Evolutionary conservation across 2,888 invertebrate genomes (phyloP), one percentile per base, ranked within the genome.

Genomic region (Drosophila differens): DNA sequence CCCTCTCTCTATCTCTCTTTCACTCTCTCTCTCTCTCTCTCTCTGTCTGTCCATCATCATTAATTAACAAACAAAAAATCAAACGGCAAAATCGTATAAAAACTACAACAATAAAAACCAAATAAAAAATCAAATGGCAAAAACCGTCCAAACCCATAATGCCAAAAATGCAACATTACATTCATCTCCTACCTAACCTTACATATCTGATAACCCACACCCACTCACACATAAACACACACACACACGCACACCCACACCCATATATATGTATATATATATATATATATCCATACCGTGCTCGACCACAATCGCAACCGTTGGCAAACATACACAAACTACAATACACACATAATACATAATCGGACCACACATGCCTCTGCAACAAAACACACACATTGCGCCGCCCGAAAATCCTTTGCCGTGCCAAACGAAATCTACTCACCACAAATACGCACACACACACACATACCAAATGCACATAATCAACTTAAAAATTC

Each of bases 401-500:
- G 68, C 72, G 70, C 57, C 57, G 47, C 47, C 47, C 16, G 57
- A 28, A 39, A 57, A 57, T 39, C 57, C 57, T n/a, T 37, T 39
- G 57, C 57, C 37, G 28, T 39, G n/a, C 39, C 39, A 39, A 39
- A 39, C 72, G 63, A 69, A 86, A 73, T 74, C 79, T 66, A 39
- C 57, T 53, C 54, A 66, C 68, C 70, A 66, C 64, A 64, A 54
- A 58, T 39, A 60, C 69, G 49, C 35, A 49, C 44, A 28, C 28
- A 28, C 28, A 32, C 37, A 54, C 37, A 52, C 63, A 70, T 51
- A 62, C 30, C 52, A 74, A 74, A 72, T 83, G 79, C 90, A 82
- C 79, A 78, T 76, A 71, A 85, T 77, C 73, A 81, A 82, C 65
- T 68, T 51, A 62, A 55, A 83, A 82, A 85, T 85, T 88, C 78